Conservation (phyloP, 2,888 invertebrate species). For the Hirtodrosophila histrioides region DNA sequence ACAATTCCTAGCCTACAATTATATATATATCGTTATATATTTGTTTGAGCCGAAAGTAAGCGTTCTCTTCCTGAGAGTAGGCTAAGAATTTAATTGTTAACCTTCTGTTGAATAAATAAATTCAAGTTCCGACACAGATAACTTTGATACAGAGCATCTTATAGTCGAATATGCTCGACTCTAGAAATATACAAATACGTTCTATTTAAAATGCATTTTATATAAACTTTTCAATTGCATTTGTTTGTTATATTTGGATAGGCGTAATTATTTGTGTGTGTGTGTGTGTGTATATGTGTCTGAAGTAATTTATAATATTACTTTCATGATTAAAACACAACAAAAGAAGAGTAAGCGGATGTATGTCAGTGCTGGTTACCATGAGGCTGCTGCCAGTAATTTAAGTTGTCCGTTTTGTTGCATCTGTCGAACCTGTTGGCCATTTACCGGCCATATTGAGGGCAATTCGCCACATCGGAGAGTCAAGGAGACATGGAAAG, state of each 20-base stretch:
- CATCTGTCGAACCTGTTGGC: slow-evolving; percentile 52
- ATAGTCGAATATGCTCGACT: no score
- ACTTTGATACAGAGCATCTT: no score
- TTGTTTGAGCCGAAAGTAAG: no score
- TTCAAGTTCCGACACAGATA: no score
- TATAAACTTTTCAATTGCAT: slow-evolving; percentile 35
- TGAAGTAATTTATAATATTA: slow-evolving; percentile 36
- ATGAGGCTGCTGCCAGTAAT: slow-evolving; percentile 9
- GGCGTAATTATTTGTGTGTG: slow-evolving; percentile 21
- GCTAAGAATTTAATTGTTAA: no score
- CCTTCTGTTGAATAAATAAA: no score
- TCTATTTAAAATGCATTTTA: no score
- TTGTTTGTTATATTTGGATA: slow-evolving; percentile 55
- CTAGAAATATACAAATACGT: no score
- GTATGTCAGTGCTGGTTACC: no score
- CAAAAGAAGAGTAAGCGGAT: neutral
- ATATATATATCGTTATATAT: no score
- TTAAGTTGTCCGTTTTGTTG: slow-evolving; percentile 36
- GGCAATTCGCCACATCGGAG: slow-evolving; percentile 19
- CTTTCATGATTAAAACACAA: slow-evolving; percentile 13
- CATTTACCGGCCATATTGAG: slow-evolving; percentile 33
- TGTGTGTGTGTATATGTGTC: neutral
- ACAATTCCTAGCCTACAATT: no score
- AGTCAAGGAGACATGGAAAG: neutral
- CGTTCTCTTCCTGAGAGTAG: no score